Base-by-base conservation (phyloP, 2,888 invertebrate genomes). In the Cyrtodaria siliqua region DNA sequence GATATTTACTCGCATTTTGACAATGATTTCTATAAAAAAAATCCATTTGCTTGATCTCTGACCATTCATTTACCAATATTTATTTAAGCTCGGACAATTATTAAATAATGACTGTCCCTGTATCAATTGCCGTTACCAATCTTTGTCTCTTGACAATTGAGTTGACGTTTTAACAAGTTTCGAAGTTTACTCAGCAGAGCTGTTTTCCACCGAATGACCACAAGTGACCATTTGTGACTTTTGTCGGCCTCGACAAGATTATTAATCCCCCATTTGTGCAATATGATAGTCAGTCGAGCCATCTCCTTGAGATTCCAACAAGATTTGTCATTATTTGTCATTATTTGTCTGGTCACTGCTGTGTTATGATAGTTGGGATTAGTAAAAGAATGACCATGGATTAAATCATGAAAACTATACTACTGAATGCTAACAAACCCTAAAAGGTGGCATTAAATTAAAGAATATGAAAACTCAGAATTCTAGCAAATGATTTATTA, bases 1-100 rank as follows among this genome's bases (percentile, higher is more conserved):
- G 29, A 60, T 60, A 18, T 60, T 60, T 60, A 47, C 60, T 60
- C 26, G 26, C 40, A 24, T 14, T 60, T 24, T 40, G 60, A 60
- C 60, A 60, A 44, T 60, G 24, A 24, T 24, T 47, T 57, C n/a
- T 24, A 57, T 40, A 55, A n/a, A 55, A 55, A n/a, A 50, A 33
- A 38, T 40, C 24, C 40, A 40, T 40, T 12, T 33, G 33, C 4
- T 33, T 33, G 33, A 33, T 33, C 33, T 33, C 6, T 20, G 50
- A 12, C 23, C 23, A 14, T 50, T 50, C 50, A 50, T 9, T 20
- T 2, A 50, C 20, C 50, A 50, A 50, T 50, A 50, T 50, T 50
- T 50, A 20, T 24, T 12, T 24, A 50, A 50, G 50, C 12, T 20
- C 20, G 50, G 50, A 50, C 20, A 50, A 50, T 50, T 50, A 50